Conservation (phyloP, 2,113 vertebrate species). For the Prochilodus magdalenae region DNA sequence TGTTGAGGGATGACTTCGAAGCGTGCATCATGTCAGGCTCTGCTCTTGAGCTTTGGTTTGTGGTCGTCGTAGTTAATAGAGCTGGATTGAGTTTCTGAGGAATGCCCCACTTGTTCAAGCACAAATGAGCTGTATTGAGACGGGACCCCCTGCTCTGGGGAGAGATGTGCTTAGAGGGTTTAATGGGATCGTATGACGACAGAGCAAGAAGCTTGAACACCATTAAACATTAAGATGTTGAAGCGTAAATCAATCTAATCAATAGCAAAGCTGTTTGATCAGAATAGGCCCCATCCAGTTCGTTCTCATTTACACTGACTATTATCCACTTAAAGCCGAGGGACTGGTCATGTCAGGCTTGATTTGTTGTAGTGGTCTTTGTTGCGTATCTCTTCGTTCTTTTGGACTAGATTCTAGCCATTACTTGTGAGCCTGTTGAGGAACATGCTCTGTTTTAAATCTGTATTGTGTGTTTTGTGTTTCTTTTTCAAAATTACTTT, state of each 20-base stretch:
- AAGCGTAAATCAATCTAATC: slow-evolving; percentile 43
- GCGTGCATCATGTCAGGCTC: slow-evolving; percentile 26
- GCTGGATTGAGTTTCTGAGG: slow-evolving; percentile 41
- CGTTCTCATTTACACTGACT: background rate
- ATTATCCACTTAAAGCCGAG: background rate
- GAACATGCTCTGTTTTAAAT: background rate
- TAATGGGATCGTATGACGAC: slow-evolving; percentile 26
- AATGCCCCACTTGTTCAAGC: slow-evolving; percentile 13
- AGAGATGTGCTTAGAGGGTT: slow-evolving; percentile 34
- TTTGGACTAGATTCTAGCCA: background rate
- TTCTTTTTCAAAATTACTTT: background rate
- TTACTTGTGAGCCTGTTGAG: background rate
- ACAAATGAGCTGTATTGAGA: background rate
- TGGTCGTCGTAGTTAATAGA: slow-evolving; percentile 30
- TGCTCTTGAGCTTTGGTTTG: slow-evolving; percentile 7
- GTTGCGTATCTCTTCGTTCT: background rate
- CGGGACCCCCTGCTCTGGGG: slow-evolving; percentile 14
- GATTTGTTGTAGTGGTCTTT: background rate
- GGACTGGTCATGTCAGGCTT: background rate
- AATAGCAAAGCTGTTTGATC: slow-evolving; percentile 1
- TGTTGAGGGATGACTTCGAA: slow-evolving; percentile 18
- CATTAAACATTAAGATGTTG: slow-evolving; percentile 43
- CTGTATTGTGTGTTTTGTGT: background rate
- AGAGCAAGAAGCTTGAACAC: background rate
- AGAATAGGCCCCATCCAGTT: background rate